Percentiles rank a stretch among this genome's conserved stretches.
Evolutionary conservation across 1,140 invertebrate genomes (phyloP).

Genomic region (Aphis gossypii): DNA sequence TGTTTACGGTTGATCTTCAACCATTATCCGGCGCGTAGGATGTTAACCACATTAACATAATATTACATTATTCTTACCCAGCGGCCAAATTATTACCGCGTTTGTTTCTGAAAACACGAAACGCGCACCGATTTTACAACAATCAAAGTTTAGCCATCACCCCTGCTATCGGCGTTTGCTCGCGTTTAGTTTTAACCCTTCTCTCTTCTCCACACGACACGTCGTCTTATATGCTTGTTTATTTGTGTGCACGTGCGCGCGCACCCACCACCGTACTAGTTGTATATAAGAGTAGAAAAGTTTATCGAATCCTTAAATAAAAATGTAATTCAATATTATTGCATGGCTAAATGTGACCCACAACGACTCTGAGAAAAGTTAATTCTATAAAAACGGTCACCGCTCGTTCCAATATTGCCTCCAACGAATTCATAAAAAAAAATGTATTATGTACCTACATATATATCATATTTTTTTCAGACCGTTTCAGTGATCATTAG

Average conservation of each 20-base stretch:
- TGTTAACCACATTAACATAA: neutral
- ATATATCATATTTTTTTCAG: conserved; percentile 22
- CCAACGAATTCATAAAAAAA: conserved; percentile 10
- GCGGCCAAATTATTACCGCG: neutral
- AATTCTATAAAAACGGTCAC: conserved; percentile 45
- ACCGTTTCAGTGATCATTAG: conserved; percentile 21
- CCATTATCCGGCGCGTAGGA: neutral
- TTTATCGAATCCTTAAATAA: conserved; percentile 54
- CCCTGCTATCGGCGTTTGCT: neutral
- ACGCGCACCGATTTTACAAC: neutral
- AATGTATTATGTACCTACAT: neutral
- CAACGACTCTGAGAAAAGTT: neutral
- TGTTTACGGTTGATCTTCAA: neutral
- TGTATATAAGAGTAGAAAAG: neutral
- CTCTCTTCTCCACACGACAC: neutral
- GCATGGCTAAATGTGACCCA: conserved; percentile 34
- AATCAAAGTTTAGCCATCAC: conserved; percentile 31
- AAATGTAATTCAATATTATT: conserved; percentile 54
- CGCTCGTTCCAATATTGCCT: neutral
- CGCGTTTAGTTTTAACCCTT: neutral
- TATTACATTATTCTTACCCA: neutral
- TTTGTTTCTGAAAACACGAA: neutral
- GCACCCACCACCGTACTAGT: neutral
- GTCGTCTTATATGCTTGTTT: neutral
- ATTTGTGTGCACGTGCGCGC: neutral